phyloP scores from a whole-genome alignment of 23 tunicate genomes.

The Trididemnum miniatum region DNA sequence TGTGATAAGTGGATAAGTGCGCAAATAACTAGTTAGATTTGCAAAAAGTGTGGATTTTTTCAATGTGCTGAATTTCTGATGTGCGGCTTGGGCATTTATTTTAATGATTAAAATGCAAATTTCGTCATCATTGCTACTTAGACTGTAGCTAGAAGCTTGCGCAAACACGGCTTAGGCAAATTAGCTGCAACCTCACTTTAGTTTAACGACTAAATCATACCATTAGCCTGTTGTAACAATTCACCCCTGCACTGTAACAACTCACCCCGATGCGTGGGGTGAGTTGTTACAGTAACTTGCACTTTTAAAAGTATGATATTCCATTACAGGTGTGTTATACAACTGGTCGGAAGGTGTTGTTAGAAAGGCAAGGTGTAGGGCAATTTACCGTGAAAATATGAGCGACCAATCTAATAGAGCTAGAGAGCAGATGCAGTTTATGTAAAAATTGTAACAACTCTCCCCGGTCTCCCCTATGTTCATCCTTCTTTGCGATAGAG shows the following conservation, averaged over 20 bases:
- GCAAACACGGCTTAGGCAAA: not conserved
- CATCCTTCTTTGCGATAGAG: too few species aligned
- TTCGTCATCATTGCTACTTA: not conserved
- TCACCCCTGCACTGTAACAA: not conserved
- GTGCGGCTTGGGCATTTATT: not conserved
- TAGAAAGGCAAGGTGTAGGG: not conserved
- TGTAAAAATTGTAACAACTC: constrained; percentile 9
- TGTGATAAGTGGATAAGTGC: not conserved
- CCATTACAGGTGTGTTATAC: not conserved
- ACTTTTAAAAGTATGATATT: not conserved
- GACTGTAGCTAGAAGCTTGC: too few species aligned
- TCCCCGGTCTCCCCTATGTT: constrained; percentile 8
- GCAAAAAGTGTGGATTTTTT: not conserved
- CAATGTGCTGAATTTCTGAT: not conserved
- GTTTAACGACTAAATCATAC: not conserved
- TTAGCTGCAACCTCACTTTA: not conserved
- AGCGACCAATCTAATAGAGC: not conserved
- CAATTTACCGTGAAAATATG: not conserved
- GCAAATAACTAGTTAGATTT: not conserved
- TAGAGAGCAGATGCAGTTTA: not conserved
- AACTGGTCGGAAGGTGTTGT: not conserved
- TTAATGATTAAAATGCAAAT: not conserved
- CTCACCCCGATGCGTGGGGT: not conserved
- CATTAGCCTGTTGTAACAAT: not conserved
- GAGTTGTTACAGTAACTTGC: not conserved